These are phyloP conservation scores for Chloropsis hardwickii DNA, from an alignment of 2,113 vertebrate species.

Conservation along the genomic window DNA sequence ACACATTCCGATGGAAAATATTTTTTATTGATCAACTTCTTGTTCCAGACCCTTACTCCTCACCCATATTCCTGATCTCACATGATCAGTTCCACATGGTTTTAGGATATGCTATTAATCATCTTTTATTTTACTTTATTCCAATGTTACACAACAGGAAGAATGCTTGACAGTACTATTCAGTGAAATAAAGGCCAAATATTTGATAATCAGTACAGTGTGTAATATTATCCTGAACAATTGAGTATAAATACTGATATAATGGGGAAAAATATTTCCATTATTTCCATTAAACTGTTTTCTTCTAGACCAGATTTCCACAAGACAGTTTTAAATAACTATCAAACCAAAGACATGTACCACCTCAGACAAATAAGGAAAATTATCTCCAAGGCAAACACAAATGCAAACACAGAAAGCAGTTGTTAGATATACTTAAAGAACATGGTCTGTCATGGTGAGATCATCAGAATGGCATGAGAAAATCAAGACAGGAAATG, in stretches of 20 bases:
- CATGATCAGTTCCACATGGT: constrained; percentile 23
- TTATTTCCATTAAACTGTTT: neutral
- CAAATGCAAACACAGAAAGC: neutral
- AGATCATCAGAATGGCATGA: neutral
- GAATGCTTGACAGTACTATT: neutral
- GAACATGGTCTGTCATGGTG: neutral
- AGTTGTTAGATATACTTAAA: neutral
- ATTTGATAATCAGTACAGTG: neutral
- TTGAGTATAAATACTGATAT: constrained; percentile 19
- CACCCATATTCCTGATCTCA: neutral
- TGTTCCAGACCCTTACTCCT: neutral
- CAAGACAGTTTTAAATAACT: neutral
- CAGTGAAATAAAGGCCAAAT: constrained; percentile 36
- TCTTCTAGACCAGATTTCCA: neutral
- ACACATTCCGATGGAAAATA: neutral
- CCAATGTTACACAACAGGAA: constrained; percentile 41
- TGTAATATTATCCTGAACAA: constrained; percentile 1
- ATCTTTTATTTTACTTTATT: neutral
- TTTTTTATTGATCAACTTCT: constrained; percentile 19
- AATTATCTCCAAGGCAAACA: neutral
- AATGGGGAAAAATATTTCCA: neutral
- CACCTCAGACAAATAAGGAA: neutral
- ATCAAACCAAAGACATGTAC: neutral
- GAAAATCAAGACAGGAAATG: neutral
- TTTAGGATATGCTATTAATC: constrained; percentile 23